Evolutionary conservation across 2,113 vertebrate species (phyloP).

Genomic region (Pteropus alecto): DNA sequence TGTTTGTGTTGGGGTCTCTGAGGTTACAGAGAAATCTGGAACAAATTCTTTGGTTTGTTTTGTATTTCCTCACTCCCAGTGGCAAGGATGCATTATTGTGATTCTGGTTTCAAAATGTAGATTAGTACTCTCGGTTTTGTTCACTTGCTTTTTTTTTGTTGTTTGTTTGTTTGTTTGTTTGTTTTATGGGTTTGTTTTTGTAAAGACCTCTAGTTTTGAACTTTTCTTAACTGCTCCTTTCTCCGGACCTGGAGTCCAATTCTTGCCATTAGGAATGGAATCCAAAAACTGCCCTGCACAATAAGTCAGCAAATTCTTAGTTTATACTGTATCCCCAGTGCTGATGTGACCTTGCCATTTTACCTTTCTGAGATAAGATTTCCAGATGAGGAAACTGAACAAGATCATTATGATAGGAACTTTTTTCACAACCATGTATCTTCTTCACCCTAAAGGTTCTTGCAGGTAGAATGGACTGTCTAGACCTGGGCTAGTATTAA

Average conservation of each 20-base stretch:
- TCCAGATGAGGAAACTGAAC: background rate
- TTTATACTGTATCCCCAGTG: background rate
- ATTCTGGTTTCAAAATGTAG: background rate
- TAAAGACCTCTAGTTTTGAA: background rate
- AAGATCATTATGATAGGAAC: background rate
- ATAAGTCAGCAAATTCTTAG: background rate
- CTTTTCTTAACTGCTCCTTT: background rate
- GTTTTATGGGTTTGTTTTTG: background rate
- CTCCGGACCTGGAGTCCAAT: background rate
- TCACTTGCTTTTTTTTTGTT: background rate
- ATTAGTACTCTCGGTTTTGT: background rate
- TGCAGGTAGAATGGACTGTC: background rate
- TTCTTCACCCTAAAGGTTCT: background rate
- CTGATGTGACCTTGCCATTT: background rate
- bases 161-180: background rate
- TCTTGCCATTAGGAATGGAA: background rate
- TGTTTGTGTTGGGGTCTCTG: background rate
- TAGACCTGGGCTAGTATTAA: constrained; percentile 51
- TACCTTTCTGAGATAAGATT: background rate
- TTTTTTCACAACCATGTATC: background rate
- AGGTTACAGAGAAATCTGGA: background rate
- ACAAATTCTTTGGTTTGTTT: background rate
- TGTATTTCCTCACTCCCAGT: background rate
- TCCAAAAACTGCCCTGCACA: background rate
- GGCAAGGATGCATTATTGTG: background rate